phyloP scores from a whole-genome alignment of 2,797 vertebrate genomes.

The Hydrophis major region DNA sequence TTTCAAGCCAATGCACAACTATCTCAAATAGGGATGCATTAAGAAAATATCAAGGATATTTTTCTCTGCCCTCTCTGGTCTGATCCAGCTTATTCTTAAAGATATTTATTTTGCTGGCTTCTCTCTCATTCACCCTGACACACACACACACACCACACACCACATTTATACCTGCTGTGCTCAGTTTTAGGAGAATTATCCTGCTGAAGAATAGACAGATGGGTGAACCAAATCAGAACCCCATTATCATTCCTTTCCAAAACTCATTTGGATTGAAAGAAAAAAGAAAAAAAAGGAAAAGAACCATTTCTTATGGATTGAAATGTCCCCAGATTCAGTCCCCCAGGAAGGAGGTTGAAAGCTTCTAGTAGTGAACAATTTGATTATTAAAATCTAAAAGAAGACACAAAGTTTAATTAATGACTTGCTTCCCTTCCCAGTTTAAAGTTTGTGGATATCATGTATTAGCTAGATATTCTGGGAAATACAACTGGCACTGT shows the following conservation, averaged over 20 bases:
- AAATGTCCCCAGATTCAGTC: background rate
- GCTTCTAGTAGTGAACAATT: background rate
- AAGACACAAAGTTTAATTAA: background rate
- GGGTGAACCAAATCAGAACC: background rate
- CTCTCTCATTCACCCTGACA: background rate
- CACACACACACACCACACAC: too few species aligned
- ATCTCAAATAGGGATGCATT: background rate
- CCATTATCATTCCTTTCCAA: background rate
- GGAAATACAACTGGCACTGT: background rate
- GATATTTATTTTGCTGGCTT: background rate
- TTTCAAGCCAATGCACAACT: background rate
- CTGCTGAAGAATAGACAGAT: background rate
- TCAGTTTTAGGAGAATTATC: background rate
- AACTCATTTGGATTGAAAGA: background rate
- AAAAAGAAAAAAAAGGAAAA: background rate
- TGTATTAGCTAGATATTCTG: background rate
- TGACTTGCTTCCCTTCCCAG: background rate
- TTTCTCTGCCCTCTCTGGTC: background rate
- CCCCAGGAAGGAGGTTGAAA: background rate
- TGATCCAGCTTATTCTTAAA: background rate
- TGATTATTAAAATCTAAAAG: background rate
- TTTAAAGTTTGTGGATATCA: background rate
- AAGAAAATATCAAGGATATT: background rate
- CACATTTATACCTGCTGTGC: background rate
- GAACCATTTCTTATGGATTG: background rate